Evolutionary conservation across 1,140 invertebrate species (phyloP), one percentile per base, ranked within the genome.

Genomic region (Platyura marginata): DNA sequence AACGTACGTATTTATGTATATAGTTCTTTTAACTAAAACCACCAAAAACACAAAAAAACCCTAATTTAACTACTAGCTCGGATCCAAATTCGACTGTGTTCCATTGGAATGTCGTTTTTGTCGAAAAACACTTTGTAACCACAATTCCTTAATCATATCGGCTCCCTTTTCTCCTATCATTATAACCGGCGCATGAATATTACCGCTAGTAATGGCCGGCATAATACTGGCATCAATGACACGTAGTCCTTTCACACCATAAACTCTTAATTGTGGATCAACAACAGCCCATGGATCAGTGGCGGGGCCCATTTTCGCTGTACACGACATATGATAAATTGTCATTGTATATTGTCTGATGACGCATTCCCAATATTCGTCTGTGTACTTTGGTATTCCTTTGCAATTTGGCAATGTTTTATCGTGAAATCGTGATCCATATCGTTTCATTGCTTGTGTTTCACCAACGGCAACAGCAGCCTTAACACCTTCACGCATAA

Each of bases 131-230:
- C 23, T 11, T 16, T 40, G 38, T 4, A 70, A 47, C 81, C 81
- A 85, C 25, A 76, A 62, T 42, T 72, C 64, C 53, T 86, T 86
- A 6, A 94, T 79, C 54, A 92, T 54, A 63, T 93, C 88, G 0
- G 88, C 72, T 0, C 80, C 88, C 56, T 90, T 92, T 54, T 95
- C 90, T 0, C 67, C 90, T n/a, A 95, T 86, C 88, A 93, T 93
- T 9, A 93, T 82, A 0, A 79, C 75, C 0, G 84, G 81, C 0
- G 83, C 82, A 48, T 88, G 87, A 15, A 87, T 87, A 50, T 89
- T 88, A 0, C 84, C 86, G 53, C 75, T 83, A 0, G 81, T 80
- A 2, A 89, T 79, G 0, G 73, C 69, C 3, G 61, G 59, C 54
- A 62, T 62, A 33, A 86, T 79, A 15, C 78, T 82, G 0, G 81